phyloP scores from a whole-genome alignment of 2,113 vertebrate genomes.

The Apodemus speciosus region DNA sequence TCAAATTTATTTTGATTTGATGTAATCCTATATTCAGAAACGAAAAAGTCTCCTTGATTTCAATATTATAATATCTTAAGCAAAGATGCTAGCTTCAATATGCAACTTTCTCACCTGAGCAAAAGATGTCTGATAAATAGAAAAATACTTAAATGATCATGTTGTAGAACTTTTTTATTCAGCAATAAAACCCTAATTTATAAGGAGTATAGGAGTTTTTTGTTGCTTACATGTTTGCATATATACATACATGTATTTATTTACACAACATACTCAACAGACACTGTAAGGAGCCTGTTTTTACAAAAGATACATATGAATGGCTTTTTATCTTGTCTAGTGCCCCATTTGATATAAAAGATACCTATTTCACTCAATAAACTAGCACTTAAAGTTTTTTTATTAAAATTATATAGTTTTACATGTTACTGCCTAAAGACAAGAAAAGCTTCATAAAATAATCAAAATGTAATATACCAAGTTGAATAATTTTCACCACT shows the following conservation, averaged over 20 bases:
- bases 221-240: background rate
- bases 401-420: background rate
- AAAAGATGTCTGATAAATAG: background rate
- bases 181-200: background rate
- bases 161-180: background rate
- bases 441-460: background rate
- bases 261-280: background rate
- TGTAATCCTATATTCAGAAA: constrained; percentile 3
- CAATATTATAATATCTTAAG: background rate
- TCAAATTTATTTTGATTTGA: constrained; percentile 23
- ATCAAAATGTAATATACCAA: background rate
- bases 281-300: background rate
- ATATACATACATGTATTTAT: background rate
- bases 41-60: background rate
- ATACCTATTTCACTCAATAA: background rate
- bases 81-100: background rate
- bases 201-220: background rate
- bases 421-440: background rate
- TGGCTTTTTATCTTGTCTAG: background rate
- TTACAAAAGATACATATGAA: background rate
- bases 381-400: background rate
- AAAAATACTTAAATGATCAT: background rate
- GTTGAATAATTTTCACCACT: background rate
- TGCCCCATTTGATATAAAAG: background rate
- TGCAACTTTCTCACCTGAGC: background rate